Evolutionary conservation across 2,113 vertebrate genomes (phyloP).

Genomic region (Toxotes jaculatrix): DNA sequence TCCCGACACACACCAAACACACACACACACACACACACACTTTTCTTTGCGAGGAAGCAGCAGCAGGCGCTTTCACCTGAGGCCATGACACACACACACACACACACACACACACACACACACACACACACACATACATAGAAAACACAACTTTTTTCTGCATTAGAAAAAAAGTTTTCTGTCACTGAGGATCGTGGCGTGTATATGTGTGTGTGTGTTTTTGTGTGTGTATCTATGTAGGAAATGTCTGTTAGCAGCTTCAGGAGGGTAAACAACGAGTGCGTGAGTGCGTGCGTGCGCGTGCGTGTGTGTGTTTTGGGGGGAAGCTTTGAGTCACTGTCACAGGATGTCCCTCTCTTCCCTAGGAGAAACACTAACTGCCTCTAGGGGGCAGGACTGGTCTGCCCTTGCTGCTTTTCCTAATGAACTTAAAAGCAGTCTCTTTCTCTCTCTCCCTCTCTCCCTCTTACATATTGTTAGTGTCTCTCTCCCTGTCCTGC

Average conservation of each 20-base stretch:
- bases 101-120: constrained; percentile 27
- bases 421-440: constrained; percentile 5
- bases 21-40: constrained; percentile 25
- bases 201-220: constrained; percentile 1
- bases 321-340: constrained; percentile 88
- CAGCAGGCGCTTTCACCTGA: constrained; percentile 74
- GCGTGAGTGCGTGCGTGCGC: constrained; percentile 24
- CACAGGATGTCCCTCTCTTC: constrained; percentile 92
- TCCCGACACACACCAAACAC: background rate
- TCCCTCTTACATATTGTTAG: background rate
- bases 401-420: constrained; percentile 43
- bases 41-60: constrained; percentile 41
- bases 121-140: constrained; percentile 27
- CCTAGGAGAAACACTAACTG: constrained; percentile 63
- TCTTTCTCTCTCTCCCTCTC: constrained; percentile 15
- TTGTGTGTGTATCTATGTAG: constrained; percentile 22
- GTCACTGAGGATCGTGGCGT: background rate
- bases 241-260: constrained; percentile 42
- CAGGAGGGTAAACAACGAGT: constrained; percentile 42
- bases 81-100: constrained; percentile 47
- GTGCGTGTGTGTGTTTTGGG: constrained; percentile 27
- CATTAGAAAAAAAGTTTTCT: constrained; percentile 19
- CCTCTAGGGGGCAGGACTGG: constrained; percentile 81
- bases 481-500: background rate
- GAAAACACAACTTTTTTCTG: constrained; percentile 34